Conservation (phyloP, 1,140 invertebrate species). For the Zaprionus lachaisei region DNA sequence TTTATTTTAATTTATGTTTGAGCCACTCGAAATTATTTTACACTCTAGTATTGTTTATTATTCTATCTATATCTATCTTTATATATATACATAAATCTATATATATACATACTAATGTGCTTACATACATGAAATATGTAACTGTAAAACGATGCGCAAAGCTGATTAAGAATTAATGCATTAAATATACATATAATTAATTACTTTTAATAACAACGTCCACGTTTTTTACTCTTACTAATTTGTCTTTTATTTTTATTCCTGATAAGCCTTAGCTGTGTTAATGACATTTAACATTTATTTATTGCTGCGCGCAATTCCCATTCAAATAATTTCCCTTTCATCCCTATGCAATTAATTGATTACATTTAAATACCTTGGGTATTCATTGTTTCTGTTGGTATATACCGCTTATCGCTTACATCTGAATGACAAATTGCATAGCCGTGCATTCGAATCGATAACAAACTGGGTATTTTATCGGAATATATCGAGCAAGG, state of each 20-base stretch:
- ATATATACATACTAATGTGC: constrained; percentile 2
- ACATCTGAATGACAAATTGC: constrained; percentile 1
- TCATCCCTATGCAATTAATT: neutral
- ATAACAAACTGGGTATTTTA: neutral
- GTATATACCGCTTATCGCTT: neutral
- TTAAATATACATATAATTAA: constrained; percentile 20
- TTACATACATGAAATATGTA: constrained; percentile 26
- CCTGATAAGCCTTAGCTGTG: neutral
- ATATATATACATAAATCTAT: constrained; percentile 12
- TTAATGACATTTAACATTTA: neutral
- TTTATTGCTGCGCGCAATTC: too few species aligned
- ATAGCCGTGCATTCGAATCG: neutral
- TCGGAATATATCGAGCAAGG: neutral
- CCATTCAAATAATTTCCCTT: neutral
- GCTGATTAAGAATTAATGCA: constrained; percentile 8
- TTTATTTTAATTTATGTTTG: constrained; percentile 13
- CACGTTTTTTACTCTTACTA: neutral
- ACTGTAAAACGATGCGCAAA: neutral
- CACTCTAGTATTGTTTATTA: constrained; percentile 37
- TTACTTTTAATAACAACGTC: constrained; percentile 5
- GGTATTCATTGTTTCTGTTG: too few species aligned
- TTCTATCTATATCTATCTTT: constrained; percentile 10
- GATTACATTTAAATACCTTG: neutral
- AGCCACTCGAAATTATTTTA: constrained; percentile 3
- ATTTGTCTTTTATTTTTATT: neutral